Percentiles rank a stretch among this genome's conserved stretches.
phyloP scores from a whole-genome alignment of 2,113 vertebrate genomes.

The Poeciliopsis turrubarensis region DNA sequence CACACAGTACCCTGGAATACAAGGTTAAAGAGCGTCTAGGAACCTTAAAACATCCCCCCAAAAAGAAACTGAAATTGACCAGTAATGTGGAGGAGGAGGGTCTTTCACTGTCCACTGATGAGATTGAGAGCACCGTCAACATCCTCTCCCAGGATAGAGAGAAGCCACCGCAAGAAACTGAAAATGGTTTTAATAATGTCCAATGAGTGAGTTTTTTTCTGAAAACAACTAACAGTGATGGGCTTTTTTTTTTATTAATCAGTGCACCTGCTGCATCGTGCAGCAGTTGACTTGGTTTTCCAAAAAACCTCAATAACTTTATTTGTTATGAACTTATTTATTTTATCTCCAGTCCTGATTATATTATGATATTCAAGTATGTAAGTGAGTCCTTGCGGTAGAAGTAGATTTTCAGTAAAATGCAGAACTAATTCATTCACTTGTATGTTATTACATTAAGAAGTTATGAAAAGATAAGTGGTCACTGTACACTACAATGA shows the following conservation, averaged over 20 bases:
- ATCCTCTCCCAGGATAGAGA: conserved; percentile 60
- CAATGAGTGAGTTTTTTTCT: conserved; percentile 49
- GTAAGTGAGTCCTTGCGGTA: conserved; percentile 10
- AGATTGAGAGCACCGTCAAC: conserved; percentile 85
- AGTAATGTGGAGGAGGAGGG: conserved; percentile 89
- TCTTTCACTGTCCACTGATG: conserved; percentile 83
- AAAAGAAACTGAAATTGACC: conserved; percentile 97
- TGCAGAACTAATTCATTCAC: neutral
- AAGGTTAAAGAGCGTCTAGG: conserved; percentile 99
- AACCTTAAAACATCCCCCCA: conserved; percentile 99
- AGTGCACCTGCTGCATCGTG: conserved; percentile 48
- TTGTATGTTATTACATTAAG: neutral
- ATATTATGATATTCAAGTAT: conserved; percentile 27
- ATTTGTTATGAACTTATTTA: conserved; percentile 40
- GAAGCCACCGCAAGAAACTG: conserved; percentile 43
- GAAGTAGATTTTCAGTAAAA: neutral
- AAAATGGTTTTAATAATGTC: conserved; percentile 41
- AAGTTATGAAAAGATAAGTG: neutral
- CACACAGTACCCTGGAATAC: conserved; percentile 99
- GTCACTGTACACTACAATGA: neutral
- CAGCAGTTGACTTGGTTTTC: conserved; percentile 22
- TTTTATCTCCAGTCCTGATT: conserved; percentile 2
- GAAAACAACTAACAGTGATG: conserved; percentile 17
- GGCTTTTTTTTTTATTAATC: conserved; percentile 44
- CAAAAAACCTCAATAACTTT: conserved; percentile 13